Base-by-base conservation (phyloP, 2,797 vertebrate genomes). In the Chaetophractus vellerosus region DNA sequence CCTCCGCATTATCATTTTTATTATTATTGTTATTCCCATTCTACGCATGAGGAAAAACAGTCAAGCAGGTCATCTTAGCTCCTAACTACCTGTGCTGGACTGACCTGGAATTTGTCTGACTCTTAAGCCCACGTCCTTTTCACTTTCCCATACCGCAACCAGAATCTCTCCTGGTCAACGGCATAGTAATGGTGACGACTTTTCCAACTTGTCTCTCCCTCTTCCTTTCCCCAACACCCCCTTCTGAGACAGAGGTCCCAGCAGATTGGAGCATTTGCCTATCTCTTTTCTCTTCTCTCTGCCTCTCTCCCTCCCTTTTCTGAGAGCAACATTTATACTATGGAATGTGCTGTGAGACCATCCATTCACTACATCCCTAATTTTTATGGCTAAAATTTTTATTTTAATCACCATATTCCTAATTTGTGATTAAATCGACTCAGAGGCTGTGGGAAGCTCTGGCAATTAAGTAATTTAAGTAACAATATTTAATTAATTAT, bases 401-500 rank as follows among this genome's bases (percentile, higher is more conserved):
- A 55, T 55, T 55, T 55, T 55, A 55, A 55, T 55, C 52, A 55
- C 52, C 52, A 55, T 18, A 55, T 55, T 19, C 52, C 52, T 55
- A 55, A 78, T 94, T 95, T 87, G 45, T 90, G 82, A 97, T 95
- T 97, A 96, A 97, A 96, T 98, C 95, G 94, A 94, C 89, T 91
- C 86, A 45, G 66, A 94, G 69, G 83, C 95, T 96, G 90, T 92
- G 96, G 93, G 89, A 97, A 94, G 87, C 74, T 96, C 96, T 94
- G 84, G 81, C 97, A 97, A 97, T 98, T 96, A 98, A 97, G 96
- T 97, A 96, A 97, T 98, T 97, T 95, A 96, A 93, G 87, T 89
- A 96, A 96, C 86, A 96, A 96, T 97, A 97, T 96, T 97, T 97
- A 97, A 98, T 97, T 96, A 97, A 96, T 96, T 96, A 50, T 95